phyloP scores from a whole-genome alignment of 2,113 vertebrate species.

The Ciconia maguari region DNA sequence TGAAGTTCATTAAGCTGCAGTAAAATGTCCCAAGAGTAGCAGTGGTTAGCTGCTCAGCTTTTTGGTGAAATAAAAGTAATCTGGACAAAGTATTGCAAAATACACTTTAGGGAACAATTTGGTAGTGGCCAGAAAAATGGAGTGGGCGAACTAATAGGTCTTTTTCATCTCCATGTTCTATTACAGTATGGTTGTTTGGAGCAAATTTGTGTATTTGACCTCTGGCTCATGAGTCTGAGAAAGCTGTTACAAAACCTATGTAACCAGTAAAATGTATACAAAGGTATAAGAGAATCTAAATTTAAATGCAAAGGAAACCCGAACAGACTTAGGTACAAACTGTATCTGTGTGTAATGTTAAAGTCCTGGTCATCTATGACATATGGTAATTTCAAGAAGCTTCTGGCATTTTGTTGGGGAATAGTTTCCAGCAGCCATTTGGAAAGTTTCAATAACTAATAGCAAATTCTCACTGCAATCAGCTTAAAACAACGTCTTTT shows the following conservation, averaged over 20 bases:
- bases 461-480: slow-evolving; percentile 5
- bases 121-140: not conserved
- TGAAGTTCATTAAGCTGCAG: not conserved
- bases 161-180: not conserved
- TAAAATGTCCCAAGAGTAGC: not conserved
- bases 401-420: not conserved
- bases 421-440: not conserved
- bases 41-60: not conserved
- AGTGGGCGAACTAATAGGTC: not conserved
- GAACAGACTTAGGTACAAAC: not conserved
- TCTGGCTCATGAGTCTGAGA: not conserved
- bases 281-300: not conserved
- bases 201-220: slow-evolving; percentile 2
- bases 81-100: slow-evolving; percentile 14
- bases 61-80: not conserved
- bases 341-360: not conserved
- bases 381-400: slow-evolving; percentile 8
- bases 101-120: not conserved
- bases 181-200: not conserved
- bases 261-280: not conserved
- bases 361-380: not conserved
- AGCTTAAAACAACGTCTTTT: slow-evolving; percentile 1
- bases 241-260: not conserved
- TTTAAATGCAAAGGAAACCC: not conserved
- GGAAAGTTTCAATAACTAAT: slow-evolving; percentile 50